Percentiles rank a stretch among this genome's conserved stretches.
These are phyloP conservation scores for Phyllotreta cruciferae DNA, from an alignment of 2,888 invertebrate genomes.

Conservation along the genomic window DNA sequence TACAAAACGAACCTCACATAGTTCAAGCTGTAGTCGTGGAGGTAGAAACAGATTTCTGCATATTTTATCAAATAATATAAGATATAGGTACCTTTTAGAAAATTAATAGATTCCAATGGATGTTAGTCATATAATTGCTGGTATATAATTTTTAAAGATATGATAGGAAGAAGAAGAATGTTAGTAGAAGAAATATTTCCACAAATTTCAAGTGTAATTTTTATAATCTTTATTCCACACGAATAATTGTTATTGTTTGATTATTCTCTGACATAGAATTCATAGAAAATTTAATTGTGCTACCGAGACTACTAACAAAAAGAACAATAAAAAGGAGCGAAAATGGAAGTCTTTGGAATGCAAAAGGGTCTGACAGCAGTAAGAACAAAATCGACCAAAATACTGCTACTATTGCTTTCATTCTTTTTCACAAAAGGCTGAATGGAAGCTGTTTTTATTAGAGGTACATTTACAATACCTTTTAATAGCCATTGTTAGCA, in stretches of 20 bases:
- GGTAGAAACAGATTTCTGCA: neutral
- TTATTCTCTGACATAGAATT: too few species aligned
- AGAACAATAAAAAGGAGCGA: conserved; percentile 46
- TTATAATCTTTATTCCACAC: too few species aligned
- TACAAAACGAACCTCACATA: conserved; percentile 46
- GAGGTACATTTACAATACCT: conserved; percentile 8
- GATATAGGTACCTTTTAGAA: too few species aligned
- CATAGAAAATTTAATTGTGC: neutral
- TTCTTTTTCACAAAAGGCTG: conserved; percentile 17
- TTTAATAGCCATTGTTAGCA: conserved; percentile 19
- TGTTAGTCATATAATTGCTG: too few species aligned
- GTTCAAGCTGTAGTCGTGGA: conserved; percentile 13
- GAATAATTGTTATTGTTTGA: too few species aligned
- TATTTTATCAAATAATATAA: too few species aligned
- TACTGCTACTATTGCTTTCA: conserved; percentile 10
- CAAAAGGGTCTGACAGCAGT: conserved; percentile 35
- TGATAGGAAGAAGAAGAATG: too few species aligned
- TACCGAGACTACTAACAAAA: conserved; percentile 40
- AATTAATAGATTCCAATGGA: too few species aligned
- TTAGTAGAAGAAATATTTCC: too few species aligned
- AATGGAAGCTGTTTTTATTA: conserved; percentile 15
- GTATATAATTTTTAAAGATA: too few species aligned
- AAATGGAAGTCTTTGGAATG: conserved; percentile 42
- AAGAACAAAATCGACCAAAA: conserved; percentile 8
- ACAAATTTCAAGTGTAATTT: too few species aligned